Base-by-base conservation (phyloP, 2,113 vertebrate species). In the Tautogolabrus adspersus region DNA sequence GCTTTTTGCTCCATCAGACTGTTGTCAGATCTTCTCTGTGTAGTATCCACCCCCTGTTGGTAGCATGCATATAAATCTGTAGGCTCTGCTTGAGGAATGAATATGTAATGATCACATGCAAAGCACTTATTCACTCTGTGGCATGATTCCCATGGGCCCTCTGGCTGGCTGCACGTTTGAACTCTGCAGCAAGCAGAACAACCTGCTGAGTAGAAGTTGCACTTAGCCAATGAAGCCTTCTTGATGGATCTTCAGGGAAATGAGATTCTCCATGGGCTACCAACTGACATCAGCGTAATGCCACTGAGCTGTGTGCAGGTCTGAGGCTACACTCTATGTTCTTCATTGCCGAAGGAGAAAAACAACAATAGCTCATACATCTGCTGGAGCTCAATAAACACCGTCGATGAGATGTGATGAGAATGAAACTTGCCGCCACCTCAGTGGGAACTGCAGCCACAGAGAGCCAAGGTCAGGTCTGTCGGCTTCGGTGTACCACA, bases 381-480 rank as follows among this genome's bases (percentile, higher is more conserved):
- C 75, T 74, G 74, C 30, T 40, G 67, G 70, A 70, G 57, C 38
- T 74, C 81, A 69, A 8, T 71, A 75, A 77, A 71, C 76, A 55
- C 69, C 2, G 51, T 52, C 54, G 76, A 87, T 69, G 13, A 55
- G 51, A 78, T 83, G 84, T 87, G 88, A 82, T 77, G 60, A 19
- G 75, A 76, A 73, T 67, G 73, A 84, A 82, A 86, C 84, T 64
- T 56, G 78, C 49, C 10, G n/a, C 81, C 84, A 81, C 71, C 75
- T 85, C 75, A 26, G 67, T 81, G 72, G 54, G 75, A 85, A 57
- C 72, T 22, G 54, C 37, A 74, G 81, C 75, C 70, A 56, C 70
- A 57, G 49, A 84, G 55, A 58, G 52, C 84, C 90, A 91, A 91
- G 91, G 92, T 94, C 91, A 88, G 71, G 70, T 86, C 83, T 83